Evolutionary conservation across 2,113 vertebrate species (phyloP), one percentile per base, ranked within the genome.

Genomic region (Telmatochromis sp.): DNA sequence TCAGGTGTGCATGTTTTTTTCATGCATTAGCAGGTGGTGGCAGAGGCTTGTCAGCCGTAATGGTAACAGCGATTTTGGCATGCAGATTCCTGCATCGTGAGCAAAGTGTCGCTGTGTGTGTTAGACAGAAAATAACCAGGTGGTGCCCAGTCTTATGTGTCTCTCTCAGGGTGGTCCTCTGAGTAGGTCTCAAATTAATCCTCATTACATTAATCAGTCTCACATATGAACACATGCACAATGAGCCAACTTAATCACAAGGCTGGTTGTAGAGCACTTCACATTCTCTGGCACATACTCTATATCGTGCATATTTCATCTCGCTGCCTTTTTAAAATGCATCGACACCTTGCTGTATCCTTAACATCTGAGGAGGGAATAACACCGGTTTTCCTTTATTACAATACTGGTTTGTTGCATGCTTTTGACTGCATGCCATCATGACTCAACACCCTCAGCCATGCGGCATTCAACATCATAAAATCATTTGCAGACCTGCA

Each of bases 131-230:
- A 63, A 57, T 87, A 35, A 75, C 75, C 92, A 94, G 93, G 90
- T 95, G 94, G 84, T 91, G 93, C 85, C 81, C 89, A 89, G 91
- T 87, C 89, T 85, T 84, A 21, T 91, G 79, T 91, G 73, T 93
- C 70, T 85, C 85, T 35, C 17, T 80, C 89, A 84, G 54, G 92
- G 92, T 93, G 93, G 94, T 95, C 90, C 79, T 57, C n/a, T 83
- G 73, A 89, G 80, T 55, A 23, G 53, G 68, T 80, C 65, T 89
- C 81, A 91, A 86, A 93, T 91, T 73, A 94, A 92, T 94, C 91
- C 89, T 91, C 55, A 86, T 91, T 93, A 91, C 82, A 89, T 91
- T 92, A 94, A 91, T 94, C 87, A 92, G 70, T 73, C 84, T 86
- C 60, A 55, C 45, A 63, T 13, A 82, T 35, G 60, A 58, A 81